phyloP scores from a whole-genome alignment of 2,888 invertebrate species.

The Pyrochroa serraticornis region DNA sequence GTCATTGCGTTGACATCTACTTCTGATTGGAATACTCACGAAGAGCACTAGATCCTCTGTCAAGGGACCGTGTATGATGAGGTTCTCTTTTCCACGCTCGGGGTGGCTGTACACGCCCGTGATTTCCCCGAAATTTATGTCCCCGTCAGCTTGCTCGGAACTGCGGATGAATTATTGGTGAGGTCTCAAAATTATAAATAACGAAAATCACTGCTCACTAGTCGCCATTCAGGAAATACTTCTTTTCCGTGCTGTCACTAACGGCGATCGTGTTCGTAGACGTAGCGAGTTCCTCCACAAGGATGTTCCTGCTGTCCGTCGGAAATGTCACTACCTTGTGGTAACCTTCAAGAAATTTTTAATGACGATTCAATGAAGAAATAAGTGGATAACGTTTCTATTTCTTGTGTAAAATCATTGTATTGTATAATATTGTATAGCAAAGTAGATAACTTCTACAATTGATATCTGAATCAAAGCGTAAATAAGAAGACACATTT shows the following conservation, averaged over 20 bases:
- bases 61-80: conserved; percentile 67
- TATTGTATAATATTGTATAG: too few species aligned
- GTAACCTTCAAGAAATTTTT: conserved; percentile 55
- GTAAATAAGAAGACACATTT: too few species aligned
- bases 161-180: conserved; percentile 35
- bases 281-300: conserved; percentile 63
- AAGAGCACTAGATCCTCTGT: conserved; percentile 65
- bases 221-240: conserved; percentile 67
- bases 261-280: conserved; percentile 66
- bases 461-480: too few species aligned
- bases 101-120: conserved; percentile 61
- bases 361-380: neutral
- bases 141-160: conserved; percentile 54
- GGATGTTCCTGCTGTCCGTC: conserved; percentile 64
- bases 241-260: conserved; percentile 57
- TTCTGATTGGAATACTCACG: conserved; percentile 55
- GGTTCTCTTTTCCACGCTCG: conserved; percentile 62
- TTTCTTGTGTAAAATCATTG: too few species aligned
- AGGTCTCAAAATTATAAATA: neutral
- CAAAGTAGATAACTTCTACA: too few species aligned
- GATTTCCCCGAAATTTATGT: conserved; percentile 58
- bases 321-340: conserved; percentile 66
- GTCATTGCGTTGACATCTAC: neutral
- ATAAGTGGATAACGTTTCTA: too few species aligned
- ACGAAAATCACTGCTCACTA: conserved; percentile 57